Evolutionary conservation across 2,888 invertebrate genomes (phyloP), one percentile per base, ranked within the genome.

Genomic region (Abscondita cerata): DNA sequence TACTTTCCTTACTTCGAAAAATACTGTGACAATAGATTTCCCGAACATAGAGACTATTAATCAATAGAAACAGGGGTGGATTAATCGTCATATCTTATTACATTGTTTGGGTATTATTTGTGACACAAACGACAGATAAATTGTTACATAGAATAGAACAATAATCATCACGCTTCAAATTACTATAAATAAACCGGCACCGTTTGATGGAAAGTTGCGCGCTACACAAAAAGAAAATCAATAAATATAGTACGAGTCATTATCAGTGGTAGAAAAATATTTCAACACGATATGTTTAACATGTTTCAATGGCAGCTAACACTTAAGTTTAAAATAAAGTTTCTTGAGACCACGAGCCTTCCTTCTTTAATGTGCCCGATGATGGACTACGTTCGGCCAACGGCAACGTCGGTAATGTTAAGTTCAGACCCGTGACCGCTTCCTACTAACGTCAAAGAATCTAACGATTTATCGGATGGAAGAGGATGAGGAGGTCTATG

Each of bases 311-410:
- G 48, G 51, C 54, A 51, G 47, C 47, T 58, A 64, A 59, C 55
- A 60, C 52, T 60, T 53, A 64, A 18, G n/a, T 36, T 62, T 89
- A 92, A 85, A 92, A 92, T 76, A 92, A 85, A 75, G 92, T 92
- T 84, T 92, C 92, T 76, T 89, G 89, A 68, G 91, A 89, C 85
- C 89, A 89, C 66, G 86, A 85, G 62, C 79, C 78, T 68, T 81
- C 81, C 77, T 69, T 66, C 77, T 78, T 69, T 78, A 66, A 71
- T 82, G 78, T 74, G 80, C 73, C 72, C 15, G 64, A 58, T 25
- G 78, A 69, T n/a, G 62, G 52, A 69, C 77, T 70, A 74, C 75
- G 68, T 72, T 80, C 67, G 73, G 77, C 59, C 75, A 81, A 47
- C 73, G 78, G 65, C 71, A 72, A 64, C 52, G 71, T 71, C 12